Base-by-base conservation (phyloP, 2,888 invertebrate species). In the Punctoribates punctum region DNA sequence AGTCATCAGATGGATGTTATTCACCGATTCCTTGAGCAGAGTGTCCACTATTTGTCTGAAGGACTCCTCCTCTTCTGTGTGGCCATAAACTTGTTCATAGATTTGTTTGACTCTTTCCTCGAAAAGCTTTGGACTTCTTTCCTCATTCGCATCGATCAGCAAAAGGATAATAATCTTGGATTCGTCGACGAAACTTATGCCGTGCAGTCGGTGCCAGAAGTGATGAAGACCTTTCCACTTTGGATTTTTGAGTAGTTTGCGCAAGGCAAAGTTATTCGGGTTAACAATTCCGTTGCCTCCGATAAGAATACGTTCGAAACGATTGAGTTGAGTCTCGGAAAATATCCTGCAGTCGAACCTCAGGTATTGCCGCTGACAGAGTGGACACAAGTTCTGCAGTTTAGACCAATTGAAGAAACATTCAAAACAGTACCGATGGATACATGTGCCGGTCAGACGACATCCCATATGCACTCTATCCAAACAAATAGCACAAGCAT, bases 381-480 rank as follows among this genome's bases (percentile, higher is more conserved):
- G 38, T 6, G 65, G 65, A 34, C 65, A 65, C 17, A 34, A 4
- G 9, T 65, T 65, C 6, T 65, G 65, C 15, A 15, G 0, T 65
- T 65, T 29, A 65, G 65, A 34, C 65, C 65, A 65, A 13, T 38
- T 29, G 34, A 29, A 65, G 27, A 65, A 27, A 65, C 65, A 65
- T 6, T 65, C 38, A 15, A 65, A 65, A 20, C 65, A 65, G 20
- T 25, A 65, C 2, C 38, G 29, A 20, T 65, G 65, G 17, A 6
- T 17, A 34, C 65, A 65, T 15, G 65, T 65, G 65, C 27, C 27
- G 38, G 25, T 65, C n/a, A 27, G 34, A 20, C 57, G 57, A 57
- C 57, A 57, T 1, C 23, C 23, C 57, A 57, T 57, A 20, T 2
- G 13, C 1, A 57, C 23, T 23, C 23, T 20, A 25, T 57, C 57